Evolutionary conservation across 1,140 invertebrate genomes (phyloP).

Genomic region (Watersipora subatra): DNA sequence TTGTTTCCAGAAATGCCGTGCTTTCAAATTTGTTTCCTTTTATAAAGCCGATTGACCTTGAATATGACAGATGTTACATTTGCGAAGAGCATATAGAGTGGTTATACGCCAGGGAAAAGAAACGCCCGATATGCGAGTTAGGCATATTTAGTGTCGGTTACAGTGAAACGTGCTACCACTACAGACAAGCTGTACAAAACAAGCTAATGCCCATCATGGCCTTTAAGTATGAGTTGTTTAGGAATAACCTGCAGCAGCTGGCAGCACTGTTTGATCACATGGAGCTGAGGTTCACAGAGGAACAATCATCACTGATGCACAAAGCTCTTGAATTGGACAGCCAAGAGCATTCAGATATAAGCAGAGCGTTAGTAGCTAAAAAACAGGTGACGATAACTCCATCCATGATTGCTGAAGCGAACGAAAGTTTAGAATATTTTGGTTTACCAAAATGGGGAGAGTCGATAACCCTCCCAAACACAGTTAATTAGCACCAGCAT

Average conservation of each 20-base stretch:
- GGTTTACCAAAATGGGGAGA: background rate
- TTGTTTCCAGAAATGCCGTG: background rate
- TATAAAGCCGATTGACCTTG: background rate
- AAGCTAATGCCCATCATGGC: background rate
- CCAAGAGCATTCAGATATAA: background rate
- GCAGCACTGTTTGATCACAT: background rate
- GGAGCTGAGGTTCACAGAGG: background rate
- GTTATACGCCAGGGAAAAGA: too few species aligned
- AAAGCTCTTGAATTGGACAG: background rate
- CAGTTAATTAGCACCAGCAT: background rate
- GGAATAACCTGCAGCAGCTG: background rate
- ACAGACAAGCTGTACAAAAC: background rate
- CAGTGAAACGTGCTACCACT: background rate
- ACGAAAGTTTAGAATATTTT: background rate
- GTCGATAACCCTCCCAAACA: background rate
- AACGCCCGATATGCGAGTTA: background rate
- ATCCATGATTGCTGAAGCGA: background rate
- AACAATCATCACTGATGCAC: background rate
- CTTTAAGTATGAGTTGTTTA: background rate
- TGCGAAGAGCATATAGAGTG: background rate
- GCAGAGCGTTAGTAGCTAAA: background rate
- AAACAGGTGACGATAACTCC: background rate
- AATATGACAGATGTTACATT: background rate
- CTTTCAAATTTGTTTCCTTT: background rate
- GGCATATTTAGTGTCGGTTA: background rate